Evolutionary conservation across 1,140 invertebrate species (phyloP).

Genomic region (Oryctes rhinoceros): DNA sequence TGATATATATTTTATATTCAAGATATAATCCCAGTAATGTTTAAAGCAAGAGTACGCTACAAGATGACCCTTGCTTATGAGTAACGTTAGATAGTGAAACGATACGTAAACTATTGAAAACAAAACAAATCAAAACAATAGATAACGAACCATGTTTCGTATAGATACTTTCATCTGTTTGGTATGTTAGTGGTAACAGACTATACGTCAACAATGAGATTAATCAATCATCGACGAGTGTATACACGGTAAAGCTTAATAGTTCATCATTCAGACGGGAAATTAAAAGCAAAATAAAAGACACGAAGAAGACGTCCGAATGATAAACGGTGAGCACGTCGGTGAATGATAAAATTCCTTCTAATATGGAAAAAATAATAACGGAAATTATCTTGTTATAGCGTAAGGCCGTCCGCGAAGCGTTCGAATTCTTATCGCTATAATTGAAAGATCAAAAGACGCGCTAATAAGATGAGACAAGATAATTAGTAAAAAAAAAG

Average conservation of each 20-base stretch:
- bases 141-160: background rate
- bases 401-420: background rate
- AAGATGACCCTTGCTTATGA: background rate
- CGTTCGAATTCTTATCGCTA: background rate
- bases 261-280: constrained; percentile 14
- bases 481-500: constrained; percentile 5
- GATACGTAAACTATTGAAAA: background rate
- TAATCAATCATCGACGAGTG: constrained; percentile 31
- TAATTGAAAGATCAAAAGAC: background rate
- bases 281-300: constrained; percentile 22
- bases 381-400: constrained; percentile 18
- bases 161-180: constrained; percentile 1
- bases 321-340: background rate
- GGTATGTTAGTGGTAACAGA: background rate
- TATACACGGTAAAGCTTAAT: constrained; percentile 29
- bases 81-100: background rate
- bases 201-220: background rate
- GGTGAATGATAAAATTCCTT: background rate
- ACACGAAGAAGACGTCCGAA: background rate
- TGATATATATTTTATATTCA: too few relatives aligned
- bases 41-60: background rate
- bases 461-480: constrained; percentile 2
- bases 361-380: constrained; percentile 8
- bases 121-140: background rate
- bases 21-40: too few relatives aligned